phyloP scores from a whole-genome alignment of 2,797 vertebrate genomes.

The Myotis vivesi region DNA sequence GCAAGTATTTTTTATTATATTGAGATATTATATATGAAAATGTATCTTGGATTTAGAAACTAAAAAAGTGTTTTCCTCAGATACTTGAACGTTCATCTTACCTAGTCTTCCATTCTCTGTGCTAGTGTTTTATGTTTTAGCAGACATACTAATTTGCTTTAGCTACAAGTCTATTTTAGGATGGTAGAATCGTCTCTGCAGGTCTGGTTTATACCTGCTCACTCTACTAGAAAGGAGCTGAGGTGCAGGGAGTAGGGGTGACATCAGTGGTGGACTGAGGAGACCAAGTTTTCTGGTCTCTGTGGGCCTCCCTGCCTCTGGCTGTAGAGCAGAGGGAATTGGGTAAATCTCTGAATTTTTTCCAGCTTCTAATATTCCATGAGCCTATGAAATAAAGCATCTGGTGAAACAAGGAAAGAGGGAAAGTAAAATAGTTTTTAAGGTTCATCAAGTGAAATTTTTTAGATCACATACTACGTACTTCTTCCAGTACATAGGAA shows the following conservation, averaged over 20 bases:
- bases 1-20: not conserved
- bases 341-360: not conserved
- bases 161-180: not conserved
- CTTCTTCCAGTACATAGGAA: not conserved
- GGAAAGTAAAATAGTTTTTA: not conserved
- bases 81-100: conserved; percentile 6
- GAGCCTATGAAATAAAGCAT: not conserved
- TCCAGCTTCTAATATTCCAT: not conserved
- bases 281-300: not conserved
- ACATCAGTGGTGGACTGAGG: not conserved
- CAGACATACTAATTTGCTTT: not conserved
- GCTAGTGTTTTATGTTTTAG: not conserved
- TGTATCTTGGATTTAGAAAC: conserved; percentile 20
- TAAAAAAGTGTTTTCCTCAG: not conserved
- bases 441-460: not conserved
- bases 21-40: conserved; percentile 1
- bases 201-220: conserved; percentile 10
- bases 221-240: not conserved
- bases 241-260: not conserved
- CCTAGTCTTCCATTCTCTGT: not conserved
- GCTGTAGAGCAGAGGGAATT: not conserved
- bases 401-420: not conserved
- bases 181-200: not conserved
- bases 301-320: not conserved
- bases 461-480: not conserved